phyloP scores from a whole-genome alignment of 2,797 vertebrate genomes.

The Poecilia gillii region DNA sequence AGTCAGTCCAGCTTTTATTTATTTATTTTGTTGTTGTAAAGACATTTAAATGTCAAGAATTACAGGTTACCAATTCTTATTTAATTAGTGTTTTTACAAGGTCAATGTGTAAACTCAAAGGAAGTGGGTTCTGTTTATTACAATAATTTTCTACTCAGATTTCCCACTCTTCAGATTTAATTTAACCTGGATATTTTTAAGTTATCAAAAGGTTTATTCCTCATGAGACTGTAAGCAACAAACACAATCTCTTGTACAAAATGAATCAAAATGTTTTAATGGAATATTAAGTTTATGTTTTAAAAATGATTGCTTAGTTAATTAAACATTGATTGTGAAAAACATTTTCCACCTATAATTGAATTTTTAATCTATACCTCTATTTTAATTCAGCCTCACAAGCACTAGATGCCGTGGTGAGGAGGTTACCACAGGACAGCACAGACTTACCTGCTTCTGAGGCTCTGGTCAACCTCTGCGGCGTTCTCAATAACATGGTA shows the following conservation, averaged over 20 bases:
- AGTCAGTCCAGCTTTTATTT: slow-evolving; percentile 84
- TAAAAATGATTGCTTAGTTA: not conserved
- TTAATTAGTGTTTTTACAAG: not conserved
- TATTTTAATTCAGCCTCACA: slow-evolving; percentile 83
- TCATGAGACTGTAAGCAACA: not conserved
- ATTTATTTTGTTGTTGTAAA: not conserved
- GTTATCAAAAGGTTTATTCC: not conserved
- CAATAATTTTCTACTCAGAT: not conserved
- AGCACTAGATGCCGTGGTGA: slow-evolving; percentile 81
- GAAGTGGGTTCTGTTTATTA: not conserved
- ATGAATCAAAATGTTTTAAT: not conserved
- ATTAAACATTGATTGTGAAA: not conserved
- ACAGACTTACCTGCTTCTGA: slow-evolving; percentile 81
- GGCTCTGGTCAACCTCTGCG: slow-evolving; percentile 90
- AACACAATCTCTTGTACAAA: not conserved
- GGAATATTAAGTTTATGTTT: not conserved
- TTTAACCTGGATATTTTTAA: not conserved
- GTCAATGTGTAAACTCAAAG: not conserved
- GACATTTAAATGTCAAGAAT: not conserved
- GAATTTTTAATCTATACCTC: not conserved
- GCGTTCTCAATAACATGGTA: slow-evolving; percentile 92
- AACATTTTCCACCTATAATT: not conserved
- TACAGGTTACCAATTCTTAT: not conserved
- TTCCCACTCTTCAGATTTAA: not conserved
- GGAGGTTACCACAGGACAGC: slow-evolving; percentile 80